Base-by-base conservation (phyloP, 2,113 vertebrate genomes). In the Chaetodon auriga region DNA sequence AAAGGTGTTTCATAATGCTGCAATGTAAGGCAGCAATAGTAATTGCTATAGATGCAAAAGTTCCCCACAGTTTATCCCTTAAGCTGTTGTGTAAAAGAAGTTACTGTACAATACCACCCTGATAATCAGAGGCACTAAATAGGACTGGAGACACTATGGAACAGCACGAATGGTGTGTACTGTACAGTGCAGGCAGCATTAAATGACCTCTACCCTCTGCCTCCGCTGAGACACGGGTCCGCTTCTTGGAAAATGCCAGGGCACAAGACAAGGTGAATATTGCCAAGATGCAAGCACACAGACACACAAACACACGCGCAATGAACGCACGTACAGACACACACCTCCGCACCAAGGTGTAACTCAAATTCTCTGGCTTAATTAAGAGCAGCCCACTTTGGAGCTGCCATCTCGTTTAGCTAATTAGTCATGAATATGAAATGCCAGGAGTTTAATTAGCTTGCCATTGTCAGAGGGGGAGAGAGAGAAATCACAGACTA, bases 401-500 rank as follows among this genome's bases (percentile, higher is more conserved):
- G 80, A 92, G 84, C 86, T 91, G 85, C 91, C 89, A 88, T 87
- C 88, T 90, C 84, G 41, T 91, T 93, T 83, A 87, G 80, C 80
- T 93, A 93, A 94, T 93, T 93, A 93, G 88, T 89, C 81, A 68
- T 90, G 92, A 92, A 92, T 93, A 91, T 92, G 84, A 93, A 93
- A 90, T 90, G 90, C 81, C 85, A 86, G 76, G 79, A 69, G 92
- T 92, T 92, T 93, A 93, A 94, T 93, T 91, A 94, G 87, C 80
- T 70, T 43, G 66, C 84, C 75, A 75, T 88, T 92, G 89, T 90
- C 82, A 85, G 69, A 65, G 65, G 71, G 16, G 55, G 55, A 58
- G 55, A 65, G 62, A 81, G 58, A 80, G 62, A 71, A 68, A 89
- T 79, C 74, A 66, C 46, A 76, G 55, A 66, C 49, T 77, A 5